These are phyloP conservation scores for Ondatra zibethicus DNA, from an alignment of 2,113 vertebrate species.

Conservation along the genomic window DNA sequence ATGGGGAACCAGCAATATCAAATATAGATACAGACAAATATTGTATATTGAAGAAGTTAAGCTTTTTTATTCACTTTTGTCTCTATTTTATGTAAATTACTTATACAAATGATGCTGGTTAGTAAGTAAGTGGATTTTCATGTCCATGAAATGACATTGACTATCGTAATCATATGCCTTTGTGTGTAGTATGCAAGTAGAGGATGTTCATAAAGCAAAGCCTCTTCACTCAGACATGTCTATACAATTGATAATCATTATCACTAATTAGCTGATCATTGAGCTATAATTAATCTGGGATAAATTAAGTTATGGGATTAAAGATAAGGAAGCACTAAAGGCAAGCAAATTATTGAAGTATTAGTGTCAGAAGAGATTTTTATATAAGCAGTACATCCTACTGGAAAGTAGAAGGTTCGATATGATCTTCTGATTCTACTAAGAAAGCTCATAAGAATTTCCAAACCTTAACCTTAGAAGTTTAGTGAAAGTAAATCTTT, in stretches of 20 bases:
- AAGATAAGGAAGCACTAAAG: constrained; percentile 38
- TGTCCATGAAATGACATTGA: not conserved
- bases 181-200: constrained; percentile 54
- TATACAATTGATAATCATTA: constrained; percentile 86
- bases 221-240: constrained; percentile 85
- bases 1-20: constrained; percentile 51
- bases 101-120: constrained; percentile 18
- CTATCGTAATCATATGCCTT: not conserved
- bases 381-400: constrained; percentile 58
- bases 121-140: constrained; percentile 57
- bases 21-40: constrained; percentile 20
- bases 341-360: constrained; percentile 81
- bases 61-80: constrained; percentile 27
- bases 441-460: constrained; percentile 72
- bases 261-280: constrained; percentile 88
- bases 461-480: constrained; percentile 55
- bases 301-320: constrained; percentile 87
- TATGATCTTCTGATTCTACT: constrained; percentile 58
- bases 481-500: constrained; percentile 58
- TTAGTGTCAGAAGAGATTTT: constrained; percentile 34
- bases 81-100: constrained; percentile 31
- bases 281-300: constrained; percentile 88
- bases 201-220: constrained; percentile 79
- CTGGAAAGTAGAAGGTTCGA: constrained; percentile 63
- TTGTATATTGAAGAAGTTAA: constrained; percentile 36